These are phyloP conservation scores for Porites divaricata DNA, from an alignment of 92 coral and sea anemone species.

Conservation along the genomic window DNA sequence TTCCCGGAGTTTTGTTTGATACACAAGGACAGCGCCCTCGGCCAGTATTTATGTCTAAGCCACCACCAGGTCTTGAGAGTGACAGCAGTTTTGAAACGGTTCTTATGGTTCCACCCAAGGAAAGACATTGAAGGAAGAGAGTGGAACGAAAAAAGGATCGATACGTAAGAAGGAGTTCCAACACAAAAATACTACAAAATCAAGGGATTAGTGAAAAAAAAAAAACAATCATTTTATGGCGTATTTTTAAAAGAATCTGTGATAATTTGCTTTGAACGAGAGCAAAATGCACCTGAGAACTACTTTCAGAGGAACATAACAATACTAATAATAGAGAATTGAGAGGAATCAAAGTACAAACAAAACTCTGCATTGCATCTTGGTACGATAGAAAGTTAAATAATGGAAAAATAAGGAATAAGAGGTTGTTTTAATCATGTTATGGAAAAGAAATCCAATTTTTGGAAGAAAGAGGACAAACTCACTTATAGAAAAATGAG, in stretches of 20 bases:
- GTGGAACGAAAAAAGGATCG: constrained; percentile 7
- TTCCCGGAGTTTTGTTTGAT: constrained; percentile 32
- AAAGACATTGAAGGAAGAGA: neutral
- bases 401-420: too few species aligned
- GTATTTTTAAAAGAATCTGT: neutral
- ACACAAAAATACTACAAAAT: neutral
- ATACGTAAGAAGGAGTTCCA: neutral
- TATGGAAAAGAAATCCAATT: neutral
- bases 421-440: neutral
- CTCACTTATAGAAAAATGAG: too few species aligned
- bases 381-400: neutral
- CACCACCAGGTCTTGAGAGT: constrained; percentile 9
- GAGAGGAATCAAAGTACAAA: neutral
- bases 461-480: too few species aligned
- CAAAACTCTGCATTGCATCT: neutral
- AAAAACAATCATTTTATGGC: neutral
- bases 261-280: neutral
- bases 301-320: neutral
- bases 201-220: neutral
- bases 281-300: neutral
- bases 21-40: constrained; percentile 32
- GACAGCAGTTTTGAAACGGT: constrained; percentile 36
- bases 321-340: too few species aligned
- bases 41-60: constrained; percentile 36
- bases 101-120: constrained; percentile 27